Evolutionary conservation across 2,113 vertebrate species (phyloP).

Genomic region (Lepidothrix coronata): DNA sequence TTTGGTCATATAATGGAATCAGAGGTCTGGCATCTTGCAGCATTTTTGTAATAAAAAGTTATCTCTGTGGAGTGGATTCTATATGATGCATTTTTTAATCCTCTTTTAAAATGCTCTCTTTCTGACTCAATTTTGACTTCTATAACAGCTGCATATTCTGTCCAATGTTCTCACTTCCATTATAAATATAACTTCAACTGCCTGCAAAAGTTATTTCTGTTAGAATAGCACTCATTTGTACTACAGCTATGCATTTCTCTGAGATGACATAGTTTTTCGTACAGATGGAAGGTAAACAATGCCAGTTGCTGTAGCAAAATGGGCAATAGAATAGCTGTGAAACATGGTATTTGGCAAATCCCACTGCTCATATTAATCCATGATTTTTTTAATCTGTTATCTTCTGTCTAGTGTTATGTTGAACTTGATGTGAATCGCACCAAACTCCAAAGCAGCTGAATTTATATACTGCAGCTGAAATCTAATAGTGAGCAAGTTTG

Average conservation of each 20-base stretch:
- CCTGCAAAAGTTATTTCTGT: constrained; percentile 8
- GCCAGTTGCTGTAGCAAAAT: constrained; percentile 16
- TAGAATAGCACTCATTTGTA: background rate
- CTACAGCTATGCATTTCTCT: background rate
- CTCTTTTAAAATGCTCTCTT: background rate
- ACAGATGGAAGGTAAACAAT: background rate
- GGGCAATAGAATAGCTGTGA: background rate
- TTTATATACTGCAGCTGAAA: background rate
- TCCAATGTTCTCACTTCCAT: background rate
- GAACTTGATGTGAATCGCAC: background rate
- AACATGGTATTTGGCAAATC: background rate
- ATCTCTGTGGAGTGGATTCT: background rate
- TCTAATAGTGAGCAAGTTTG: background rate
- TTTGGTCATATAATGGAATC: background rate
- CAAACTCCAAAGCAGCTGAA: background rate
- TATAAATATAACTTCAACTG: constrained; percentile 3
- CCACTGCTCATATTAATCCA: background rate
- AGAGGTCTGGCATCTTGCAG: background rate
- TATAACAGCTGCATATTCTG: background rate
- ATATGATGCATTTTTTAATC: background rate
- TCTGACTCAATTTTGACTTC: background rate
- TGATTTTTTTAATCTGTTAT: background rate
- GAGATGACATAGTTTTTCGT: background rate
- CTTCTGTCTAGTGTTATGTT: background rate
- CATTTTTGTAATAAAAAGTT: background rate